Evolutionary conservation across 2,888 invertebrate genomes (phyloP), one percentile per base, ranked within the genome.

Genomic region (Hololepta plana): DNA sequence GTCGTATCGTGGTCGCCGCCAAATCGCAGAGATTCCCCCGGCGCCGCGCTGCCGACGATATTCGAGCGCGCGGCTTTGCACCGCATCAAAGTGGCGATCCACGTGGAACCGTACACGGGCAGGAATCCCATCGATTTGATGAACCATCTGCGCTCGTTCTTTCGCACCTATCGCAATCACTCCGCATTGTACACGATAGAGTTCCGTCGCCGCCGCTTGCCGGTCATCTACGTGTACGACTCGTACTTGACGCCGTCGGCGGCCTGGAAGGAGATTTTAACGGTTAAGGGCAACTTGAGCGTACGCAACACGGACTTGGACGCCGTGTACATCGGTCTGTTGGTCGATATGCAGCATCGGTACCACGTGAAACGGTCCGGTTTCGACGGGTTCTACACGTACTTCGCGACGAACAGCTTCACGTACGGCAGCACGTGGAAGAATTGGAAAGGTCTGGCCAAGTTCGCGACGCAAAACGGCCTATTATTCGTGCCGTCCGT

Each of bases 401-500:
- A 71, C 38, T 69, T 69, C 45, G 66, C 66, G 2, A 57, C 59
- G 4, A 64, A 67, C 37, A 62, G 65, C 4, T 69, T 68, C 40
- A 61, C 64, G 15, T 65, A 60, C 38, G 70, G 68, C 3, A 67
- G 67, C 20, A 59, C 63, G 1, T 64, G 60, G 61, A 62, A 60
- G 38, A 60, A 62, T 38, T 62, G 62, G 62, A 36, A 36, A 15
- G 35, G 26, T 23, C 29, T 46, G 15, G 7, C 60, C 53, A 43
- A 61, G 58, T 68, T 62, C 44, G 67, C 68, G 1, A 44, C 54
- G 16, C 62, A 64, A 34, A 66, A 67, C 38, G 57, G 58, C 31
- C 52, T 72, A 36, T 38, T 69, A 4, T 76, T 76, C 43, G 59
- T 72, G 29, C 74, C 74, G 7, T 71, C 72, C 10, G 62, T 75